Evolutionary conservation across 2,888 invertebrate species (phyloP), one percentile per base, ranked within the genome.

Genomic region (Lepeophtheirus nordmannii): DNA sequence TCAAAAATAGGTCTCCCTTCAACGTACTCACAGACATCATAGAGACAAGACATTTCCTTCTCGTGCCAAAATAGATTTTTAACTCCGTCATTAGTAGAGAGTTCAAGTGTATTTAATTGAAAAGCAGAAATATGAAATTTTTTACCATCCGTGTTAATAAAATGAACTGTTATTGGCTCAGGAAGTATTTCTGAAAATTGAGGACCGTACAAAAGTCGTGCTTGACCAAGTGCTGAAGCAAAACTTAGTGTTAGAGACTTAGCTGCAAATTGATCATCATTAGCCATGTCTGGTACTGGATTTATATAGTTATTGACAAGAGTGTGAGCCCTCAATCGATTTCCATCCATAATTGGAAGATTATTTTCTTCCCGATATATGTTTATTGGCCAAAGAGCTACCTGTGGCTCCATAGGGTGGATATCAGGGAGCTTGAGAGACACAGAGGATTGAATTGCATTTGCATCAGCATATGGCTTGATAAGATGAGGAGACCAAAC

Each of bases 31-130:
- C 62, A 62, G 3, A 22, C 20, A 23, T 37, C 20, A 8, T 39
- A 62, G 20, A 62, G 40, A 9, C 9, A 37, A 20, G 37, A 40
- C 39, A 20, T 20, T 17, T 46, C 53, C 37, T 37, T 37, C 17
- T 38, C 62, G 17, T 62, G 62, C 62, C 62, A 62, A 41, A 62
- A 62, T 20, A 62, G 9, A 62, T 62, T 62, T 20, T 62, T 62
- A 2, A 62, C 41, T 17, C 40, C 62, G 3, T 41, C 62, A 39
- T 62, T 40, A 17, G 30, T 30, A 1, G 10, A 10, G n/a, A 62
- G 20, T 20, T 41, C 62, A 7, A 62, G 62, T 17, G 62, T 62
- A 40, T 62, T 62, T 17, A 62, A 23, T 23, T 62, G 62, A 40
- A 62, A 62, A 17, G 62, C 62, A 5, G 40, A 40, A 17, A 62